A percentile compares a stretch with the other conserved stretches of the same genome.
Conservation (phyloP, 1,140 invertebrate species). For the Doryteuthis pealeii region DNA sequence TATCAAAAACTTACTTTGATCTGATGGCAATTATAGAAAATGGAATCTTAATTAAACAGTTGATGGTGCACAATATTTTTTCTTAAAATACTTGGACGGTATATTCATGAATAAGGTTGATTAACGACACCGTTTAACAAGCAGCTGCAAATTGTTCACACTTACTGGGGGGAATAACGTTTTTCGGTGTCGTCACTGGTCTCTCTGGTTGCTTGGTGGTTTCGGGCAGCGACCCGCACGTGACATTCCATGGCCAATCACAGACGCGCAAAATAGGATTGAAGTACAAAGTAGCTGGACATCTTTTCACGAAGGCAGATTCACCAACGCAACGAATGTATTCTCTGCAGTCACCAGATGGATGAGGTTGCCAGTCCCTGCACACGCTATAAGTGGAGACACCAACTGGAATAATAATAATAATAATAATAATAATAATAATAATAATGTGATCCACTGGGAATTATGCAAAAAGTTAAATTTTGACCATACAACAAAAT, state of each 20-base stretch:
- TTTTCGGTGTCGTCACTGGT: background rate
- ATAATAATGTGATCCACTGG: background rate
- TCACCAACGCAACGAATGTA: background rate
- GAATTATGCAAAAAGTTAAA: too few species aligned
- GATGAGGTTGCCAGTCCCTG: background rate
- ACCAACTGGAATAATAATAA: background rate
- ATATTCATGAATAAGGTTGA: too few species aligned
- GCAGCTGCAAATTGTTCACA: too few species aligned
- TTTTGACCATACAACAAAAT: too few species aligned
- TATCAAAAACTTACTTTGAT: too few species aligned
- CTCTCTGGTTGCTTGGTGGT: background rate
- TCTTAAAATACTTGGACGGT: too few species aligned
- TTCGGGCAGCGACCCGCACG: background rate
- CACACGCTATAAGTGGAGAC: background rate
- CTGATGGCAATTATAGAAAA: too few species aligned
- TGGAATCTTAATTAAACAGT: too few species aligned
- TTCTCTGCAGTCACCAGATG: background rate
- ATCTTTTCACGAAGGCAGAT: background rate
- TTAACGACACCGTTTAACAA: too few species aligned
- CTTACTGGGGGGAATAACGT: background rate
- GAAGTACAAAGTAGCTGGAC: background rate
- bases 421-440: background rate
- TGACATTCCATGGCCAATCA: background rate
- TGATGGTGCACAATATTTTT: too few species aligned
- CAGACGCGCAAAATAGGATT: background rate